Evolutionary conservation across 2,797 vertebrate species (phyloP).

Genomic region (Nannoperca obscura): DNA sequence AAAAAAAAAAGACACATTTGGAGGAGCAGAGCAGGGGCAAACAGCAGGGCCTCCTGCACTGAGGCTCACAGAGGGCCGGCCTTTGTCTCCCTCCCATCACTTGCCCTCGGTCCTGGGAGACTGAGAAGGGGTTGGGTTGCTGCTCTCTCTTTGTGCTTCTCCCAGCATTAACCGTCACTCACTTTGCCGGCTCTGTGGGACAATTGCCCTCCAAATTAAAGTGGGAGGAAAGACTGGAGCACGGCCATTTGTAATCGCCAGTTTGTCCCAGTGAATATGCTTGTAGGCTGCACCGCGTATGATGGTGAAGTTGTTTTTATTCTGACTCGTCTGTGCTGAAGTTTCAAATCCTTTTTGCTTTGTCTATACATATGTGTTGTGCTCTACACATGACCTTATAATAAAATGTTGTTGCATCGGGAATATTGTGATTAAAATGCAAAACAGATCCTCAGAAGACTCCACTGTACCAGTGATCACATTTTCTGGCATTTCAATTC

Average conservation of each 20-base stretch:
- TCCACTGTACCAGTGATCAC: background rate
- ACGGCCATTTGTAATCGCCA: constrained; percentile 25
- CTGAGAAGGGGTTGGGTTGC: constrained; percentile 58
- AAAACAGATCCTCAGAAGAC: constrained; percentile 13
- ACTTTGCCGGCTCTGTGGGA: constrained; percentile 65
- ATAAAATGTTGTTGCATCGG: background rate
- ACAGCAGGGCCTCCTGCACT: constrained; percentile 62
- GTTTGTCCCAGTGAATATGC: constrained; percentile 26
- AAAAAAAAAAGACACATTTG: constrained; percentile 46
- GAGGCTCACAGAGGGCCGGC: constrained; percentile 46
- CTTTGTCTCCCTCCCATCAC: constrained; percentile 65
- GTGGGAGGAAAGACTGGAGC: constrained; percentile 38
- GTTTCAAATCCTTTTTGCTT: constrained; percentile 4
- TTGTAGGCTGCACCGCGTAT: background rate
- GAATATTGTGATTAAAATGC: background rate
- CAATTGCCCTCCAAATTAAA: constrained; percentile 54
- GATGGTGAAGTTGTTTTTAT: constrained; percentile 3
- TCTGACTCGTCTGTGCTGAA: constrained; percentile 11
- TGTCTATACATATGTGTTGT: constrained; percentile 39
- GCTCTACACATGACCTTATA: background rate
- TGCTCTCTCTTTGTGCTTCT: constrained; percentile 65
- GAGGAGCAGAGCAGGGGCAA: constrained; percentile 52
- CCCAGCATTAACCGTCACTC: constrained; percentile 58
- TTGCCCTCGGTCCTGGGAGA: constrained; percentile 57
- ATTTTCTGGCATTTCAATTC: background rate